Evolutionary conservation across 2,797 vertebrate species (phyloP), one percentile per base, ranked within the genome.

Genomic region (Etheostoma perlongum): DNA sequence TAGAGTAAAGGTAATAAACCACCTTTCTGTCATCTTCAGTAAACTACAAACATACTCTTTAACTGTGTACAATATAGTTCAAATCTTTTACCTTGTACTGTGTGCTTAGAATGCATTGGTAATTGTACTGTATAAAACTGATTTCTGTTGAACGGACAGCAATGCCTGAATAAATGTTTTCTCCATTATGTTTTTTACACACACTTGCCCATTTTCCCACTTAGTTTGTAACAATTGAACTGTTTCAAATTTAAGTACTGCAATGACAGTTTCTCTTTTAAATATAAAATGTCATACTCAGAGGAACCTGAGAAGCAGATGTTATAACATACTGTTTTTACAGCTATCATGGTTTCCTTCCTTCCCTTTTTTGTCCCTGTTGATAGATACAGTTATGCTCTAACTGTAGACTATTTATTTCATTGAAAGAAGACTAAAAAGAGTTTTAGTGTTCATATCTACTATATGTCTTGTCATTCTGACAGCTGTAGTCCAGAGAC

Each of bases 221-320:
- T 18, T 65, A 66, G 65, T 78, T 80, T 0, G 0, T 23, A 76
- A 51, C 84, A 82, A 21, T 44, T 80, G n/a, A 76, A 42, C 30
- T 92, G 84, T 92, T 92, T 93, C 88, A 90, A 92, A 85, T 82
- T 93, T 92, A 40, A 11, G 36, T 40, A 87, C 91, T 91, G 89
- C 93, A 6, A 6, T 55, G 90, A 85, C 90, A 67, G 64, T 85
- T 95, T 90, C 90, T 82, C 73, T 75, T 82, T 86, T 58, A 82
- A 60, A 72, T 72, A 65, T 67, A 33, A 79, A 66, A 84, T 87
- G 76, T 78, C 68, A 82, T 90, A 71, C 85, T 44, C 8, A 78
- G 71, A 85, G 88, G 91, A 92, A 85, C 92, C 90, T 91, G 89
- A 88, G 89, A 94, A 93, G 86, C 78, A 78, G 62, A 72, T 77